Percentiles rank a stretch among this genome's conserved stretches.
phyloP scores from a whole-genome alignment of 2,113 vertebrate species.

The Mystacornis crossleyi region DNA sequence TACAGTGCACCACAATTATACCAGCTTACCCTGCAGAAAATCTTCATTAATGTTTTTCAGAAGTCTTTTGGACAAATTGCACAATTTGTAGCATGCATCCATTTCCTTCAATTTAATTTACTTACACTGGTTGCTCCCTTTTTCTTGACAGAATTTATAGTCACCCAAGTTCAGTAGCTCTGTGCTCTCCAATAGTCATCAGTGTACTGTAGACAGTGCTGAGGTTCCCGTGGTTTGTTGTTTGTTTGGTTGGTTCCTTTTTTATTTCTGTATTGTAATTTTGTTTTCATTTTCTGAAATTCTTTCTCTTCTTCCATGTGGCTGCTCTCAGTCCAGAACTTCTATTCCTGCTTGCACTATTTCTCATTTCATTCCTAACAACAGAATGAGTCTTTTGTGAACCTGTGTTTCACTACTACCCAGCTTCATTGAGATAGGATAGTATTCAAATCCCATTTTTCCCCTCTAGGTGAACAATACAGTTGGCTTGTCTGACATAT shows the following conservation, averaged over 20 bases:
- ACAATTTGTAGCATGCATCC: constrained; percentile 18
- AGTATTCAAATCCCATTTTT: background rate
- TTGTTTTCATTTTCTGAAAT: background rate
- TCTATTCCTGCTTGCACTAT: background rate
- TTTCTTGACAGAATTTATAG: constrained; percentile 65
- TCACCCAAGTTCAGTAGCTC: constrained; percentile 7
- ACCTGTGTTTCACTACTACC: background rate
- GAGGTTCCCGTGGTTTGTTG: background rate
- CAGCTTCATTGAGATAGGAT: background rate
- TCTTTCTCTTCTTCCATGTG: background rate
- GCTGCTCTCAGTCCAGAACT: background rate
- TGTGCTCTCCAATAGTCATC: constrained; percentile 14
- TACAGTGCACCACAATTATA: constrained; percentile 34
- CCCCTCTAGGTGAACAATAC: background rate
- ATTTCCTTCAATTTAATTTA: constrained; percentile 64
- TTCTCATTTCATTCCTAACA: background rate
- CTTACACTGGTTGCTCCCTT: constrained; percentile 19
- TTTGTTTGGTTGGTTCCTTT: background rate
- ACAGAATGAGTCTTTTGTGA: background rate
- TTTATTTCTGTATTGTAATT: background rate
- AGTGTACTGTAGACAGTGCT: background rate
- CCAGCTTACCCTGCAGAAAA: constrained; percentile 20
- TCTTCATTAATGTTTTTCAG: constrained; percentile 57
- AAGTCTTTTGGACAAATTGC: constrained; percentile 50
- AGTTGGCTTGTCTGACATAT: background rate